phyloP scores from a whole-genome alignment of 2,113 vertebrate genomes.

The Lynx canadensis region DNA sequence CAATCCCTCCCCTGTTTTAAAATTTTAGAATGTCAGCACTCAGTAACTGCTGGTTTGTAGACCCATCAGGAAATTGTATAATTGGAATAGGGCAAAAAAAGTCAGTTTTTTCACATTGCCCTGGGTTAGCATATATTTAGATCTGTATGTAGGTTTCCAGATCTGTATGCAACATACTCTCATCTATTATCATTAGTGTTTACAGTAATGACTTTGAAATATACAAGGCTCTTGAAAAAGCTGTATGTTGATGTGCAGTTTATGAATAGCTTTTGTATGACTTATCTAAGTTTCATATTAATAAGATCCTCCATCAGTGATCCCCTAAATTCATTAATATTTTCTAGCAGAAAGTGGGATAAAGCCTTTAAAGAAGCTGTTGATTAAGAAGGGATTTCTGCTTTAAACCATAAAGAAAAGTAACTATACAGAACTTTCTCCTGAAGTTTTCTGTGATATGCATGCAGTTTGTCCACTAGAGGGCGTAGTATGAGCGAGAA shows the following conservation, averaged over 20 bases:
- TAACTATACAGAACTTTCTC: not conserved
- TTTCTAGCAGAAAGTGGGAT: not conserved
- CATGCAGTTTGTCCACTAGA: conserved; percentile 56
- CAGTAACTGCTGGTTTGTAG: not conserved
- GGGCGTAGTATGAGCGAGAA: not conserved
- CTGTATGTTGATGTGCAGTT: not conserved
- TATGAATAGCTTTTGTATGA: not conserved
- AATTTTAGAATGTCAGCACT: not conserved
- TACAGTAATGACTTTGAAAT: not conserved
- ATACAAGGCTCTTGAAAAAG: not conserved
- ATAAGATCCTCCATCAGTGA: not conserved
- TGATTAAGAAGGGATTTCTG: conserved; percentile 18
- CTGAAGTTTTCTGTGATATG: not conserved
- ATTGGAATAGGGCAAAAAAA: not conserved
- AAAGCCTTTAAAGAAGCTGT: not conserved
- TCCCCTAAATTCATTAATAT: not conserved
- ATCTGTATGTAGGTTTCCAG: not conserved
- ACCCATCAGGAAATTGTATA: not conserved
- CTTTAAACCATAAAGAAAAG: not conserved
- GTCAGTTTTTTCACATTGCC: not conserved
- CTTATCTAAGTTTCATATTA: not conserved
- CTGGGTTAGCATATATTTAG: not conserved
- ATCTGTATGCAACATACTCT: not conserved
- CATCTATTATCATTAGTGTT: not conserved
- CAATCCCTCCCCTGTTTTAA: not conserved